These are phyloP conservation scores for Varecia variegata DNA, from an alignment of 2,797 vertebrate species.

Conservation along the genomic window DNA sequence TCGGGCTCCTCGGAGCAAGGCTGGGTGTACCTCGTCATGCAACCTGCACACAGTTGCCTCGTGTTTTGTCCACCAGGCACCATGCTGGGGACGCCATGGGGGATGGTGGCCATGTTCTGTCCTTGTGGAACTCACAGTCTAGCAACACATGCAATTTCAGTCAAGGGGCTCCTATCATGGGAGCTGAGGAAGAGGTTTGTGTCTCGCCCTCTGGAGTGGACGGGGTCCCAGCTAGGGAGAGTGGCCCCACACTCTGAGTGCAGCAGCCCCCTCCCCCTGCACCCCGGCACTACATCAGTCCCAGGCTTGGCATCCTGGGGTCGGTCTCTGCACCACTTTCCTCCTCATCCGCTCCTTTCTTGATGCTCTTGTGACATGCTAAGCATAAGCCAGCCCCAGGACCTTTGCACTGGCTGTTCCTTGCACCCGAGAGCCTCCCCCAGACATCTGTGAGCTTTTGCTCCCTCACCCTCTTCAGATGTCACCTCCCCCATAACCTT, in stretches of 20 bases:
- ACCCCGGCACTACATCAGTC: fast-evolving
- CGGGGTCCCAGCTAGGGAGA: background rate
- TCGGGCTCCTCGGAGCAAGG: background rate
- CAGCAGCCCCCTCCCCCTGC: background rate
- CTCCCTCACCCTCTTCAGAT: no score
- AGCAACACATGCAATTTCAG: background rate
- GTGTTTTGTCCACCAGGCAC: background rate
- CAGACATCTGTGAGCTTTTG: background rate
- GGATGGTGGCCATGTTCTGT: background rate
- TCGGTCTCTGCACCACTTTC: no score
- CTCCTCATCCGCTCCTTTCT: background rate
- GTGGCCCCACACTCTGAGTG: background rate
- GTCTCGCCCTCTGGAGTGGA: background rate
- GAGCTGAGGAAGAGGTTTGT: background rate
- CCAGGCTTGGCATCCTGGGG: background rate
- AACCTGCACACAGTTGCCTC: background rate
- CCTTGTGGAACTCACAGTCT: background rate
- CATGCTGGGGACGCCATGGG: background rate
- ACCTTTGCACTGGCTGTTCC: background rate
- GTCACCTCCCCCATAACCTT: background rate
- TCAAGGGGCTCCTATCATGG: background rate
- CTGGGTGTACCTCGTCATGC: background rate
- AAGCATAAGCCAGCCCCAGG: background rate
- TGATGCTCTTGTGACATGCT: background rate
- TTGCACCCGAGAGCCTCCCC: no score